These are phyloP conservation scores for Catostylus mosaicus DNA, from an alignment of 30 jellyfish, hydroid and myxozoan genomes.

Conservation along the genomic window DNA sequence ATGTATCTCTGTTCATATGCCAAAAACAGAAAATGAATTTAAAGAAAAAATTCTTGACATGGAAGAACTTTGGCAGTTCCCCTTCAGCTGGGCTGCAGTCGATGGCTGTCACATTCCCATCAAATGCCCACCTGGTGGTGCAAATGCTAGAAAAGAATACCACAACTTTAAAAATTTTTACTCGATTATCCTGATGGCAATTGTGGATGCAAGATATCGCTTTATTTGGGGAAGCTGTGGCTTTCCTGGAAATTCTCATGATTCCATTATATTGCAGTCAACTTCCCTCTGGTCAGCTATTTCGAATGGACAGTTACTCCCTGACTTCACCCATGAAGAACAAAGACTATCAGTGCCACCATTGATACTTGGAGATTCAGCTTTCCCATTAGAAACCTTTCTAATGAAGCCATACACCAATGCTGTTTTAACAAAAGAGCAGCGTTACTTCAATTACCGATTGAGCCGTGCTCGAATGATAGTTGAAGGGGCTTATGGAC, in stretches of 20 bases:
- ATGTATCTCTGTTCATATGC: conserved; percentile 6
- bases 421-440: conserved; percentile 39
- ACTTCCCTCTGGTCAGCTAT: background rate
- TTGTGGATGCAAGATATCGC: conserved; percentile 55
- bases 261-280: conserved; percentile 4
- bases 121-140: conserved; percentile 57
- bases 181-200: conserved; percentile 66
- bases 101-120: conserved; percentile 66
- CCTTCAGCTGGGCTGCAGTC: conserved; percentile 43
- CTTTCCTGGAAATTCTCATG: conserved; percentile 69
- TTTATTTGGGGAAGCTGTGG: conserved; percentile 71
- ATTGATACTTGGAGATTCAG: conserved; percentile 30
- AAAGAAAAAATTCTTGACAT: conserved; percentile 15
- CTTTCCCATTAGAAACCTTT: conserved; percentile 29
- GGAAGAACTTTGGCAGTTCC: conserved; percentile 63
- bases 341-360: conserved; percentile 16
- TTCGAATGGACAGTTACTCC: background rate
- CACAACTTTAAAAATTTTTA: conserved; percentile 61
- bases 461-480: no score
- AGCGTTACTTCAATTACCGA: conserved; percentile 55
- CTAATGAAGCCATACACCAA: conserved; percentile 29
- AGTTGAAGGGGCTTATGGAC: conserved; percentile 40
- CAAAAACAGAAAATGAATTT: conserved; percentile 27
- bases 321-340: conserved; percentile 9
- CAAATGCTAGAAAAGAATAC: conserved; percentile 39